Evolutionary conservation across 2,888 invertebrate genomes (phyloP).

Genomic region (Cheilosia scutellata): DNA sequence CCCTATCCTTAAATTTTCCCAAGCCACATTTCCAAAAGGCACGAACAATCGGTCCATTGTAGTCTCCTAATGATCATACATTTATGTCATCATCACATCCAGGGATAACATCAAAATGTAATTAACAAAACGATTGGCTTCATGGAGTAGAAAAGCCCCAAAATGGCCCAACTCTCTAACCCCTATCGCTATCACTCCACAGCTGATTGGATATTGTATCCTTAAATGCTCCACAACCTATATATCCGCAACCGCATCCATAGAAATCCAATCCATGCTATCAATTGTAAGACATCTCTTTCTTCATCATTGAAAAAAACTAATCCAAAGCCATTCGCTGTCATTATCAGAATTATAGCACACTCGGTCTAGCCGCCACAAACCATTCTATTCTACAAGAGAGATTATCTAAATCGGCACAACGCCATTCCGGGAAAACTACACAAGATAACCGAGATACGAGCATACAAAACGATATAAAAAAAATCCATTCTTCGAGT

Average conservation of each 20-base stretch:
- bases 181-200: conserved; percentile 18
- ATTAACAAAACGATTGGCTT: not conserved
- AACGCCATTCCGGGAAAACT: conserved; percentile 48
- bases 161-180: not conserved
- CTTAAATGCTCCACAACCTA: not conserved
- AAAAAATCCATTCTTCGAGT: conserved; percentile 55
- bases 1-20: not conserved
- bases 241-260: not conserved
- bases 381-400: conserved; percentile 39
- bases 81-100: not conserved
- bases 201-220: conserved; percentile 1
- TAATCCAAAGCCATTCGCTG: conserved; percentile 59
- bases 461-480: not conserved
- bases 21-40: not conserved
- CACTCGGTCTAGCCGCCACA: conserved; percentile 59
- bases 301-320: conserved; percentile 47
- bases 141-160: conserved; percentile 24
- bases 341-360: conserved; percentile 71
- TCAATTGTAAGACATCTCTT: conserved; percentile 44
- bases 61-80: not conserved
- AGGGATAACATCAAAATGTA: not conserved
- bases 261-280: conserved; percentile 33
- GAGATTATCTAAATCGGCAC: conserved; percentile 72
- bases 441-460: conserved; percentile 42
- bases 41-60: not conserved